Conservation (phyloP, 2,888 invertebrate species). For the Drosophila meridionalis region DNA sequence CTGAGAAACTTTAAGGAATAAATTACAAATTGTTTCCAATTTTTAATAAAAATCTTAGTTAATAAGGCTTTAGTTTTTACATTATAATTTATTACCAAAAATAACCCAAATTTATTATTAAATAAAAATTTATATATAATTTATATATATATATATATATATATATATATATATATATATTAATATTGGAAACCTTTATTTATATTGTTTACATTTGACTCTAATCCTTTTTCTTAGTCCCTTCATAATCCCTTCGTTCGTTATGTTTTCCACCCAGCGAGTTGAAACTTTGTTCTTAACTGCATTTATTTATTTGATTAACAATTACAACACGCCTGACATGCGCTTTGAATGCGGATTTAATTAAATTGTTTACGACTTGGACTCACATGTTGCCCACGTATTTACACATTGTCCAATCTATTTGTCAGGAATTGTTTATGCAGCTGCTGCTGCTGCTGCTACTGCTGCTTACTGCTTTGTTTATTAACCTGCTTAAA, state of each 20-base stretch:
- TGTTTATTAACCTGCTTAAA: constrained; percentile 20
- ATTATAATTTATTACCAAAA: no score
- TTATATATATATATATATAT: no score
- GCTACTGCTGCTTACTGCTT: neutral
- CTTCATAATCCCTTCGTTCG: no score
- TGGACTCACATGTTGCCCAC: constrained; percentile 22
- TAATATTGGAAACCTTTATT: no score
- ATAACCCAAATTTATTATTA: no score
- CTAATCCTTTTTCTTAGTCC: neutral
- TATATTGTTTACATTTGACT: neutral
- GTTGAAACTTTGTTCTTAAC: neutral
- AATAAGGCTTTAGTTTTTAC: no score
- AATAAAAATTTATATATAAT: no score
- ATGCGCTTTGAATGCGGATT: constrained; percentile 19
- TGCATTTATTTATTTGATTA: constrained; percentile 9
- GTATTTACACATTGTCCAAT: constrained; percentile 16
- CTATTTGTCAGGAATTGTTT: constrained; percentile 14
- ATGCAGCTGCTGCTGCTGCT: neutral
- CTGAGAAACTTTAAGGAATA: no score
- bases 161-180: no score
- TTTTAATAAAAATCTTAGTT: no score
- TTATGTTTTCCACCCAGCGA: neutral
- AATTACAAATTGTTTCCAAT: no score
- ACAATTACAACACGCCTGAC: neutral
- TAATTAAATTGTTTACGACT: constrained; percentile 49